These are phyloP conservation scores for Pseudotriccus pelzelni DNA, from an alignment of 2,797 vertebrate species.

Conservation along the genomic window DNA sequence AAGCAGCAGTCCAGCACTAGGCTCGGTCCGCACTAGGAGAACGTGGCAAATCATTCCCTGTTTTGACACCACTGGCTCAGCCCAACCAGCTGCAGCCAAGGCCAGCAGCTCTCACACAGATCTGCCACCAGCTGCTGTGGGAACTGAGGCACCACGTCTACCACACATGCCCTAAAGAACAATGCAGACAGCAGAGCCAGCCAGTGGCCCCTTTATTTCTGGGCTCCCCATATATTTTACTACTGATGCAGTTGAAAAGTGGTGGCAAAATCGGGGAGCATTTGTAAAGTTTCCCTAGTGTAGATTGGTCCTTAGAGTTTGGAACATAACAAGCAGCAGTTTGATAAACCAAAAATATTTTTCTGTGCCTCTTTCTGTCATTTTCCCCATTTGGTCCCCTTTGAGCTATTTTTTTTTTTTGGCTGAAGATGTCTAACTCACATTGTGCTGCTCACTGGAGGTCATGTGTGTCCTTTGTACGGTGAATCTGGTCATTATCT, in stretches of 20 bases:
- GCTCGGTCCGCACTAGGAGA: background rate
- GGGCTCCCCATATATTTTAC: background rate
- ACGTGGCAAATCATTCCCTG: constrained; percentile 7
- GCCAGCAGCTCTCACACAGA: background rate
- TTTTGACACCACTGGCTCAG: constrained; percentile 35
- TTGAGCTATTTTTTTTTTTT: background rate
- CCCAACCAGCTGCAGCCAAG: constrained; percentile 16
- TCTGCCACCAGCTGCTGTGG: background rate
- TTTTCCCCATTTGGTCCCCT: constrained; percentile 2
- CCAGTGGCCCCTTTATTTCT: background rate
- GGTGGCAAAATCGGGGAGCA: background rate
- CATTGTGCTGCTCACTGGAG: constrained; percentile 61
- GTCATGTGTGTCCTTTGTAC: constrained; percentile 53
- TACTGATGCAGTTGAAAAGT: constrained; percentile 31
- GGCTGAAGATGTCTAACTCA: constrained; percentile 65
- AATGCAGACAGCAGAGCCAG: background rate
- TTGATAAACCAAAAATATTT: constrained; percentile 42
- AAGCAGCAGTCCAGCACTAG: constrained; percentile 61
- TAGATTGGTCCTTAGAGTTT: background rate
- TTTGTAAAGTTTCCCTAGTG: constrained; percentile 8
- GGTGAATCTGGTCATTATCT: constrained; percentile 59
- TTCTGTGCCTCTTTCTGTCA: constrained; percentile 5
- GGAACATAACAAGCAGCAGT: constrained; percentile 57
- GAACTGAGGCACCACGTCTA: background rate
- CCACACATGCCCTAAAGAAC: background rate